Percentiles rank a stretch among this genome's conserved stretches.
Conservation (phyloP, 2,888 invertebrate species). For the Macrosiphum euphorbiae region DNA sequence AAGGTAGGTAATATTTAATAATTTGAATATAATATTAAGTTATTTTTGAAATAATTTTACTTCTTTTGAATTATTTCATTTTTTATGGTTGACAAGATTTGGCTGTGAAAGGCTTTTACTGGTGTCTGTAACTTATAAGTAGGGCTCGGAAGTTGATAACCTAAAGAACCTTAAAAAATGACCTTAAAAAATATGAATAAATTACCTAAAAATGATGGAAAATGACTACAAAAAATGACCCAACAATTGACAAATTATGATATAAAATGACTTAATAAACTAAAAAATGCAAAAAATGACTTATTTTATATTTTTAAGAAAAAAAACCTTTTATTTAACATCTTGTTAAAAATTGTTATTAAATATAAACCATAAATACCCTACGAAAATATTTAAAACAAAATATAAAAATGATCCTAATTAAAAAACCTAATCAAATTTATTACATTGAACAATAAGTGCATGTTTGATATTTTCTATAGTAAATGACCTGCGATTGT, state of each 20-base stretch:
- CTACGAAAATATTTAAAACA: slow-evolving; percentile 28
- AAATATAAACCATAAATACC: slow-evolving; percentile 17
- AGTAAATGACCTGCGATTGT: not conserved
- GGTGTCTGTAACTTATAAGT: not conserved
- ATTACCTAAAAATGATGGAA: too few relatives aligned
- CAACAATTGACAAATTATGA: too few relatives aligned
- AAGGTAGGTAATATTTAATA: too few relatives aligned
- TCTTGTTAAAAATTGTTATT: slow-evolving; percentile 1
- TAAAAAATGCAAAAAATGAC: slow-evolving; percentile 25
- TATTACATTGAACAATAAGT: slow-evolving; percentile 42
- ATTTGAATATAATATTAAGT: too few relatives aligned
- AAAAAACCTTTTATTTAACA: too few relatives aligned
- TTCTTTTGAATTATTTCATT: too few relatives aligned
- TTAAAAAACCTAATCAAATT: slow-evolving; percentile 35
- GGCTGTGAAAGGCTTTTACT: too few relatives aligned
- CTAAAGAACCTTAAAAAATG: slow-evolving; percentile 33
- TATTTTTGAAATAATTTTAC: too few relatives aligned
- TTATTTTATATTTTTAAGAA: too few relatives aligned
- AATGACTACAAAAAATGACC: too few relatives aligned
- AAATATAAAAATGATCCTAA: slow-evolving; percentile 36
- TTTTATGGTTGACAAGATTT: too few relatives aligned
- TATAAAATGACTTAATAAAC: slow-evolving; percentile 8
- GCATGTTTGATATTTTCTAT: slow-evolving; percentile 16
- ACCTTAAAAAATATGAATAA: too few relatives aligned
- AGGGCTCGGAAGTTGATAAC: slow-evolving; percentile 49